Base-by-base conservation (phyloP, 2,113 vertebrate species). In the Mus musculus region DNA sequence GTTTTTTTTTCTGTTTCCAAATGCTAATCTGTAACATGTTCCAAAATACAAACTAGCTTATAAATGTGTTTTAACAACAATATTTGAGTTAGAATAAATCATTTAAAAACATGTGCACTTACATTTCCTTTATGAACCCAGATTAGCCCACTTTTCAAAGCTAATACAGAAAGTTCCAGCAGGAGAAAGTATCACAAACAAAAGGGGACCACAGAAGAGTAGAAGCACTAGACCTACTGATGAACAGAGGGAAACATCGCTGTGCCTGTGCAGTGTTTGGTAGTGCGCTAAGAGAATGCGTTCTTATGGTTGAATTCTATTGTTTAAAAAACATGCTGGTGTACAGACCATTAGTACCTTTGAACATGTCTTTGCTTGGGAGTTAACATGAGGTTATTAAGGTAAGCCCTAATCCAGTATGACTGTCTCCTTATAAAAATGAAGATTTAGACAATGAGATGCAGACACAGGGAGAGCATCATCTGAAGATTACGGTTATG, bases 61-160 rank as follows among this genome's bases (percentile, higher is more conserved):
- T 90, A 22, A 46, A 39, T 71, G 19, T 77, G 42, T 89, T 93
- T 90, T 65, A 63, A 52, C 42, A 89, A 17, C 14, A 72, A 3
- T 71, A 69, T 86, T 52, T 85, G 69, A 33, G 0, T 28, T 49
- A 81, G 65, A 63, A 71, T 36, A 65, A 42, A 26, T 88, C 24
- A 84, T 71, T 94, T 16, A n/a, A 63, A 94, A 94, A 16, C 77
- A 0, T 73, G 0, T 69, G 39, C 3, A 26, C 85, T 0, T 54
- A 59, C 6, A 26, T 80, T 52, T 88, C 3, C 84, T 86, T 89
- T 52, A 28, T 95, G 71, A 77, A 94, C 30, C 19, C 13, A 3
- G 91, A 94, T 81, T 78, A 67, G 33, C 12, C 28, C 59, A 1
- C 39, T 72, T 93, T 36, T 76, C 63, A 84, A 94, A 54, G 75